Base-by-base conservation (phyloP, 2,113 vertebrate species). In the Crotalus tigris region DNA sequence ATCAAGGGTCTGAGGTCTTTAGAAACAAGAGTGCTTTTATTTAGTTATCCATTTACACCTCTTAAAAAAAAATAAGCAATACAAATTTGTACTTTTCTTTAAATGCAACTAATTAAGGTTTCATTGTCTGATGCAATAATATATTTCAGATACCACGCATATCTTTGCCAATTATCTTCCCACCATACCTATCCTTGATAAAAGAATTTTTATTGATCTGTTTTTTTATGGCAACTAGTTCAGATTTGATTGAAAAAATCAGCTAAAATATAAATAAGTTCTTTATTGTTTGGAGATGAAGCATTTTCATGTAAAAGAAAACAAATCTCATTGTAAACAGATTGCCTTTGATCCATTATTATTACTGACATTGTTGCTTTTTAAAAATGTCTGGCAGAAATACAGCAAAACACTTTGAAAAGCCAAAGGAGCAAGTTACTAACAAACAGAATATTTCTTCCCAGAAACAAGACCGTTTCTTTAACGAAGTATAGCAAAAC, bases 221-320 rank as follows among this genome's bases (percentile, higher is more conserved):
- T 7, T 75, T 17, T 17, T 93, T n/a, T 46, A 87, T 90, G 93
- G 51, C 23, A n/a, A 11, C 33, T 55, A 29, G 21, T 10, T 85
- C 59, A 75, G 46, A 61, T 93, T 86, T 87, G 12, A 86, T 44
- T 89, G 17, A 2, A 92, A 46, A 85, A 49, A 93, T 0, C 7
- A 93, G 9, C 54, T 11, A 55, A 23, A 87, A 69, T 91, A 91
- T 3, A 49, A 92, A 92, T 96, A 88, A 1, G 0, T 51, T 90
- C 92, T 94, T 57, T 92, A 95, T 87, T 85, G 24, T 86, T 54
- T 0, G 91, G 94, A 89, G 33, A 94, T 59, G 26, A 13, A 90
- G n/a, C n/a, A 54, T 87, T 17, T 53, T 87, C 12, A 90, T 88
- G 23, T 29, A 92, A 90, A 81, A 81, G 61, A 39, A 93, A 91